Percentiles rank a stretch among this genome's conserved stretches.
Conservation (phyloP, 2,888 invertebrate genomes). For the Zele albiditarsus region DNA sequence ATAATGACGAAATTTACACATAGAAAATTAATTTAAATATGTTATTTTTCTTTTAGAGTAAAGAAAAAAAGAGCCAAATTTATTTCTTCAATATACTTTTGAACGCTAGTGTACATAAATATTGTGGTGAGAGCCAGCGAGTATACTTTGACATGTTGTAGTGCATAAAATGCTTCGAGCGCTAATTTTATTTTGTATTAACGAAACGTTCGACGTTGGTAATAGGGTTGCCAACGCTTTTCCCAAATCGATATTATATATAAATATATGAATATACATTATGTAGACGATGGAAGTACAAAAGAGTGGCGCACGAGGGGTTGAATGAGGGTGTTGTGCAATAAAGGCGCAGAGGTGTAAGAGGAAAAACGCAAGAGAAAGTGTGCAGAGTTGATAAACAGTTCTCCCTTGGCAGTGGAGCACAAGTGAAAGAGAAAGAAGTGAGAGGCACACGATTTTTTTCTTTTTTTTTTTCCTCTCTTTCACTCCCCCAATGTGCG, state of each 20-base stretch:
- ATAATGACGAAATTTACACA: too few relatives aligned
- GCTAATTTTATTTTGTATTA: constrained; percentile 64
- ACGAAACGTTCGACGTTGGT: constrained; percentile 47
- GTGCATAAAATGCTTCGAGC: constrained; percentile 57
- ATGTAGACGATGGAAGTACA: constrained; percentile 16
- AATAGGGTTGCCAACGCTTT: constrained; percentile 48
- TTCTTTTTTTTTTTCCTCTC: constrained; percentile 5
- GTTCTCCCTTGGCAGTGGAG: constrained; percentile 30
- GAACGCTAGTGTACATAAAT: neutral
- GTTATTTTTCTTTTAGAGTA: too few relatives aligned
- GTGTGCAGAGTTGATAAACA: constrained; percentile 48
- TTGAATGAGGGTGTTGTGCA: constrained; percentile 16
- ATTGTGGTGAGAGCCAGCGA: constrained; percentile 4
- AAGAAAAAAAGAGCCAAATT: too few relatives aligned
- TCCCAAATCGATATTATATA: constrained; percentile 20
- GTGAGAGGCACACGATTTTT: neutral
- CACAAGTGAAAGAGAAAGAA: neutral
- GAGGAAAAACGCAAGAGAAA: constrained; percentile 23
- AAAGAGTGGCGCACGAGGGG: neutral
- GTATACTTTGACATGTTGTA: constrained; percentile 33
- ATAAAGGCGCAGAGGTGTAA: constrained; percentile 18
- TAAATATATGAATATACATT: constrained; percentile 15
- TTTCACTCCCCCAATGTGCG: neutral
- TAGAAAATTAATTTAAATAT: too few relatives aligned
- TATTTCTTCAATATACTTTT: neutral